A percentile compares a stretch with the other conserved stretches of the same genome.
Evolutionary conservation across 2,113 vertebrate genomes (phyloP).

Genomic region (Pelvicachromis taeniatus): DNA sequence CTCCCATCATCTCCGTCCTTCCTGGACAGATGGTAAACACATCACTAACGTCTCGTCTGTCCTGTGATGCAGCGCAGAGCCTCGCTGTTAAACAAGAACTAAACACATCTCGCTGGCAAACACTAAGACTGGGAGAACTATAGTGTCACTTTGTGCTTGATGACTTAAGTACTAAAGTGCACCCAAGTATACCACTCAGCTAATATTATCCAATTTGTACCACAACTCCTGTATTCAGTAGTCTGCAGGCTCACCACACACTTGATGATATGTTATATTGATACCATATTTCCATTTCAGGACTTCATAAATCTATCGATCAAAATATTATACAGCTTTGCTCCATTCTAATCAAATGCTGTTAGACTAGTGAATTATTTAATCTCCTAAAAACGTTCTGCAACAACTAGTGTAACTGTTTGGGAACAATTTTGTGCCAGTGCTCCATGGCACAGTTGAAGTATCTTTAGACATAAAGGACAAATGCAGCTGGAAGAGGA

Average conservation of each 20-base stretch:
- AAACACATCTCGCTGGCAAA: constrained; percentile 18
- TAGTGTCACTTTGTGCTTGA: background rate
- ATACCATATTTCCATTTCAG: background rate
- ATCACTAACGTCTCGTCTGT: constrained; percentile 54
- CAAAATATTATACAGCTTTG: background rate
- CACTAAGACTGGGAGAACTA: background rate
- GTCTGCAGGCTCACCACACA: background rate
- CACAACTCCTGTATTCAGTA: background rate
- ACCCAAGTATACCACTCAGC: background rate
- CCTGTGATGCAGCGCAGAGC: constrained; percentile 39
- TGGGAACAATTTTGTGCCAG: background rate
- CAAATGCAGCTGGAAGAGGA: background rate
- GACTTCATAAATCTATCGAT: background rate
- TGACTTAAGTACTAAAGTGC: background rate
- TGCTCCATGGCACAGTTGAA: background rate
- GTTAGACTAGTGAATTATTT: background rate
- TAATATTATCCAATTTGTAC: background rate
- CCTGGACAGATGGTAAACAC: constrained; percentile 62
- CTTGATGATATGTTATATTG: background rate
- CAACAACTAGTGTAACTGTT: background rate
- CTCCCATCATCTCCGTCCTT: constrained; percentile 45
- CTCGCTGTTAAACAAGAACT: constrained; percentile 22
- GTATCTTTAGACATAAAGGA: background rate
- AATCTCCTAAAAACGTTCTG: background rate
- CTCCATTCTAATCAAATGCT: background rate